Conservation (phyloP, 2,113 vertebrate species). For the Lampris incognitus region DNA sequence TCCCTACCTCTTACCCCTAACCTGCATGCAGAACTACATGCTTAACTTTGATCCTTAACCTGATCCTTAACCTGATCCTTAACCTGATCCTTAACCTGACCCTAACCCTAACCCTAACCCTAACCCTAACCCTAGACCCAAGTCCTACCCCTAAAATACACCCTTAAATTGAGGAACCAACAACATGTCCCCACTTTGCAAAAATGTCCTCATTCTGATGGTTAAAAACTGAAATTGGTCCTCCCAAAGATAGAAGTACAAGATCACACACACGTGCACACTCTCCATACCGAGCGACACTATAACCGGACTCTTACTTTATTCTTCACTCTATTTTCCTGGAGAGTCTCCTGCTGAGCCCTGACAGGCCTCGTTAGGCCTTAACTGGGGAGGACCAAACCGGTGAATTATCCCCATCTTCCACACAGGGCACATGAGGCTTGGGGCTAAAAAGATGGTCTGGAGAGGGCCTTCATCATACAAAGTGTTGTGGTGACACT, state of each 20-base stretch:
- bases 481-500: slow-evolving; percentile 65
- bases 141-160: background rate
- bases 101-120: background rate
- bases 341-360: slow-evolving; percentile 33
- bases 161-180: too few relatives aligned
- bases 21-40: background rate
- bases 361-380: slow-evolving; percentile 37
- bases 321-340: background rate
- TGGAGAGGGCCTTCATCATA: slow-evolving; percentile 59
- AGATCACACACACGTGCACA: background rate
- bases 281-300: background rate
- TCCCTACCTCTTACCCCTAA: background rate
- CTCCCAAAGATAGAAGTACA: too few relatives aligned
- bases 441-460: slow-evolving; percentile 63
- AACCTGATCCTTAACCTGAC: background rate
- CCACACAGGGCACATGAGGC: slow-evolving; percentile 53
- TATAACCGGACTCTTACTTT: too few relatives aligned
- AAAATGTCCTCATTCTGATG: slow-evolving; percentile 22
- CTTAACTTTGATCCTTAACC: background rate
- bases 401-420: slow-evolving; percentile 59
- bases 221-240: background rate
- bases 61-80: background rate
- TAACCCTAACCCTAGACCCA: background rate
- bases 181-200: slow-evolving; percentile 37
- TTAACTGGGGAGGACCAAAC: slow-evolving; percentile 49